These are phyloP conservation scores for Apamea sordens DNA, from an alignment of 2,888 invertebrate genomes.

Conservation along the genomic window DNA sequence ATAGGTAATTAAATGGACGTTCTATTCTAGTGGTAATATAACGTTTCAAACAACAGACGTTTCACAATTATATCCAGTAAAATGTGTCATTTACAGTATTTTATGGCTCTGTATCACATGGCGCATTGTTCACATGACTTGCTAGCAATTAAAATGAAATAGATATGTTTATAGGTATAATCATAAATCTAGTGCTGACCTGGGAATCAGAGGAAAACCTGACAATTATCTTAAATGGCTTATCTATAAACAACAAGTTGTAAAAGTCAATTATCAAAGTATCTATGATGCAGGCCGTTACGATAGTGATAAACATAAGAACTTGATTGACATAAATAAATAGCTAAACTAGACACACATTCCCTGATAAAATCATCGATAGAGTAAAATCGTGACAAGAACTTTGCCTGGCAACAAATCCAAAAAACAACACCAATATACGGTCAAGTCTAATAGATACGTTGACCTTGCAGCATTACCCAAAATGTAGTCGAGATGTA, in stretches of 20 bases:
- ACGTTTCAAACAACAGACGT: constrained; percentile 25
- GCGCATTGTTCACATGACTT: constrained; percentile 35
- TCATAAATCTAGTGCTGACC: constrained; percentile 24
- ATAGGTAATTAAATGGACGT: constrained; percentile 27
- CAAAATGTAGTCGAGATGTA: constrained; percentile 69
- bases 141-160: constrained; percentile 39
- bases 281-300: constrained; percentile 5
- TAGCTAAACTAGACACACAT: constrained; percentile 6
- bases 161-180: constrained; percentile 1
- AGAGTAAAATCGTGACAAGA: constrained; percentile 9
- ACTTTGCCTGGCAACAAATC: constrained; percentile 34
- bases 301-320: constrained; percentile 22
- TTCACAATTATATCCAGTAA: constrained; percentile 32
- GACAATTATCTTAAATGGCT: constrained; percentile 3
- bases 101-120: constrained; percentile 40
- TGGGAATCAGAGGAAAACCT: constrained; percentile 8
- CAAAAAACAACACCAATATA: constrained; percentile 37
- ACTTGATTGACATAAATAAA: constrained; percentile 11
- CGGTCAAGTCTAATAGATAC: constrained; percentile 56
- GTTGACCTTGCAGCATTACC: constrained; percentile 64
- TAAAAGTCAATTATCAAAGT: constrained; percentile 1
- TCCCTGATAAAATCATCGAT: constrained; percentile 25
- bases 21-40: constrained; percentile 29
- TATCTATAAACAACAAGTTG: neutral
- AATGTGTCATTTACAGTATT: constrained; percentile 43